Base-by-base conservation (phyloP, 1,140 invertebrate species). In the Triops longicaudatus region DNA sequence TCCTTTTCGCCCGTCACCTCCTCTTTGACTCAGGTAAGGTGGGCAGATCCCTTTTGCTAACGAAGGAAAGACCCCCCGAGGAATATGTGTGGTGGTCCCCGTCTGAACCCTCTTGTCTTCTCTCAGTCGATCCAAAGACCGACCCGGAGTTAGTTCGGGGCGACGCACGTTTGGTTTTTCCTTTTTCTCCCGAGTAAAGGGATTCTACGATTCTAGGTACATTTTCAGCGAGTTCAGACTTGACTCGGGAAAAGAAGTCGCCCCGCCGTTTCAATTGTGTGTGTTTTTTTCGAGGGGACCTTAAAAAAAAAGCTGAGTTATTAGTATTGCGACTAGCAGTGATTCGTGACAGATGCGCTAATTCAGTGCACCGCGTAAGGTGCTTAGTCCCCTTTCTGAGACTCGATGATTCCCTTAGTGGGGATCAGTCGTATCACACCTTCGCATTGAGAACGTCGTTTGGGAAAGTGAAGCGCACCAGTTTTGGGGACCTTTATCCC, bases 11-110 rank as follows among this genome's bases (percentile, higher is more conserved):
- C 44, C n/a, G 7, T 26, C 26, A 26, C 27, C 73, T 26, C 37
- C 27, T 43, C 26, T 43, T 43, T 43, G 37, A 14, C 27, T 41
- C 74, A 42, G 26, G 74, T 44, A 63, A 63, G 50, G 50, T 63
- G 50, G 50, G 50, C 50, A 63, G 50, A 22, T n/a, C 50, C 50
- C 50, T 63, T 63, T 63, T n/a, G 3, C 50, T 22, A 63, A 22
- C 50, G 50, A 63, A 63, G 22, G 22, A 63, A 37, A 37, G 31
- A 37, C 31, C 31, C 50, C 50, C 50, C 50, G 50, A 63, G 50
- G 50, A 63, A 63, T 63, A 63, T 63, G 50, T 63, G 50, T 63
- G 50, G 50, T 63, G 50, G 50, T 63, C 50, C 50, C 50, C 50
- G 50, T 22, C 14, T 22, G 50, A 22, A 22, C 50, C 14, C 50